Evolutionary conservation across 2,113 vertebrate species (phyloP), one percentile per base, ranked within the genome.

Genomic region (Prunella fulvescens): DNA sequence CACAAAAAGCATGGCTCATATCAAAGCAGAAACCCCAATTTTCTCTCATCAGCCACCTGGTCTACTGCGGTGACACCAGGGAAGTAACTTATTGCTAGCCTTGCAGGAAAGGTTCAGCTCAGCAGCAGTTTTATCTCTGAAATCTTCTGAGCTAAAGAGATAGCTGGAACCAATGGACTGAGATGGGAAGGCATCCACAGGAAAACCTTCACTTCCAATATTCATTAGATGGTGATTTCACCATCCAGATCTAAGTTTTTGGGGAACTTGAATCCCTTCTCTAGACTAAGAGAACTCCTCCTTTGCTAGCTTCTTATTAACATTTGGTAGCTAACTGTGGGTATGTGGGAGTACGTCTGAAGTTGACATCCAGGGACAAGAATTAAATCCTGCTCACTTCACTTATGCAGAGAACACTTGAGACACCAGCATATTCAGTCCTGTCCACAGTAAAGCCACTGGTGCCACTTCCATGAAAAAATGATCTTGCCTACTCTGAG

Each of bases 331-430:
- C 48, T 96, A 7, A 5, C 2, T 93, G 66, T 93, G 80, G 82
- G 12, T 80, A 84, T 94, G 19, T 84, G 82, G 82, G 82, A 86
- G 10, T 60, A 56, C 14, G 51, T 92, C 67, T 90, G 60, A 93
- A 93, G 60, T 37, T 77, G 91, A 90, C 71, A 81, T 92, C 64
- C 81, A 94, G 71, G 23, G 83, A 57, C 40, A 88, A 88, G 80
- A 93, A 88, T 60, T 83, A 94, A 94, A 93, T 96, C 76, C 44
- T 65, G 86, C 60, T 71, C 31, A 58, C 25, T 93, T 94, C 76
- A 79, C 60, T 90, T 78, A 72, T 28, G 61, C 65, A 92, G 90
- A 92, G 67, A 92, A 78, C 44, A 93, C 86, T 54, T 24, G 45
- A 84, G 60, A 93, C n/a, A 86, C 45, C 57, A 70, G 57, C 50